These are phyloP conservation scores for Netelia inedita DNA, from an alignment of 2,888 invertebrate species.

Conservation along the genomic window DNA sequence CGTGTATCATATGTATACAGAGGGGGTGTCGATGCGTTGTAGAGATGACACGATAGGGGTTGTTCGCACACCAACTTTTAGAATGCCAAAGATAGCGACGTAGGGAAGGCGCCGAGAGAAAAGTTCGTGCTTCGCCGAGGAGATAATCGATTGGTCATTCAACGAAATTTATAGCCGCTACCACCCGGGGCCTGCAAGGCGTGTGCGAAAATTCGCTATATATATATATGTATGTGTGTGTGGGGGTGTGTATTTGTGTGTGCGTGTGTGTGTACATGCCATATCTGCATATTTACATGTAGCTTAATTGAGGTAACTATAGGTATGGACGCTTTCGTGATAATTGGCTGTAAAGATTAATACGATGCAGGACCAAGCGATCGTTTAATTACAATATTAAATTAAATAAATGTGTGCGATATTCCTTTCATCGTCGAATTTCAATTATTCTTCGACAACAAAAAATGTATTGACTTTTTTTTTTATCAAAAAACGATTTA, in stretches of 20 bases:
- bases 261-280: background rate
- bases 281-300: too few species aligned
- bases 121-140: conserved; percentile 79
- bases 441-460: conserved; percentile 21
- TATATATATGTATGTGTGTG: background rate
- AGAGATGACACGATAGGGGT: conserved; percentile 23
- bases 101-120: conserved; percentile 63
- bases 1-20: conserved; percentile 41
- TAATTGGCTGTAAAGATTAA: background rate
- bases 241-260: too few species aligned
- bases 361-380: conserved; percentile 6
- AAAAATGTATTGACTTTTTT: too few species aligned
- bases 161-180: conserved; percentile 73
- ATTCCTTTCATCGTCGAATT: background rate
- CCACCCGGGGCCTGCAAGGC: conserved; percentile 38
- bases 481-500: too few species aligned
- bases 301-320: too few species aligned
- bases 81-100: conserved; percentile 61
- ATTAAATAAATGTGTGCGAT: too few species aligned
- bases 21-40: background rate
- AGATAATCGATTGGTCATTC: conserved; percentile 82
- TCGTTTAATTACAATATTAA: background rate
- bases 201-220: background rate
- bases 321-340: background rate
- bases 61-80: conserved; percentile 51